Evolutionary conservation across 2,113 vertebrate species (phyloP).

Genomic region (Lepisosteus oculatus): DNA sequence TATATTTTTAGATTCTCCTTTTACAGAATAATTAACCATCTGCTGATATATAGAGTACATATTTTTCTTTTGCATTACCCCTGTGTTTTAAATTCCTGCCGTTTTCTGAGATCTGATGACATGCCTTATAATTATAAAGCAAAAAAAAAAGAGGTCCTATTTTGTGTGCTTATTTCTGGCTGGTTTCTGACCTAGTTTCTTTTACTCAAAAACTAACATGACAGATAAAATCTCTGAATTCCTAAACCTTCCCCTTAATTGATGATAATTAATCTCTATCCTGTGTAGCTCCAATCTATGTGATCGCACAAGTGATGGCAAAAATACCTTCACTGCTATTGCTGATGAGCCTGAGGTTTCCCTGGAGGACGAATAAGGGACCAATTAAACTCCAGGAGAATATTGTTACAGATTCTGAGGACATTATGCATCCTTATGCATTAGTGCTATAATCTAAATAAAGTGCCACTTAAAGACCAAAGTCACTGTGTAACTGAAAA

Average conservation of each 20-base stretch:
- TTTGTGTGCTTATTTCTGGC: background rate
- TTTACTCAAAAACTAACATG: conserved; percentile 6
- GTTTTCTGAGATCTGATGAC: background rate
- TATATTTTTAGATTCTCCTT: no score
- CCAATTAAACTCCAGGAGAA: background rate
- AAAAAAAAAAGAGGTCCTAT: no score
- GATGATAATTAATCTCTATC: conserved; percentile 23
- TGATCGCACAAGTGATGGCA: conserved; percentile 11
- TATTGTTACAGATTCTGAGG: background rate
- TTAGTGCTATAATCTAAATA: no score
- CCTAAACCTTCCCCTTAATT: conserved; percentile 23
- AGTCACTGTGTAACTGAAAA: no score
- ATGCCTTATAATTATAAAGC: background rate
- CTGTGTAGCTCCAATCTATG: background rate
- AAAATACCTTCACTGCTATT: background rate
- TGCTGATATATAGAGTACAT: no score
- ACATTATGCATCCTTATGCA: no score
- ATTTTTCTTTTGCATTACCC: no score
- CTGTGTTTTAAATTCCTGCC: no score
- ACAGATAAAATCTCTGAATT: conserved; percentile 20
- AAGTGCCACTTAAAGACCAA: no score
- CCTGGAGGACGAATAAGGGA: no score
- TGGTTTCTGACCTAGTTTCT: conserved; percentile 19
- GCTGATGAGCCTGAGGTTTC: background rate
- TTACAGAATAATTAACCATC: no score